Percentiles rank a stretch among this genome's conserved stretches.
phyloP scores from a whole-genome alignment of 1,140 invertebrate genomes.

The Psix sp. region DNA sequence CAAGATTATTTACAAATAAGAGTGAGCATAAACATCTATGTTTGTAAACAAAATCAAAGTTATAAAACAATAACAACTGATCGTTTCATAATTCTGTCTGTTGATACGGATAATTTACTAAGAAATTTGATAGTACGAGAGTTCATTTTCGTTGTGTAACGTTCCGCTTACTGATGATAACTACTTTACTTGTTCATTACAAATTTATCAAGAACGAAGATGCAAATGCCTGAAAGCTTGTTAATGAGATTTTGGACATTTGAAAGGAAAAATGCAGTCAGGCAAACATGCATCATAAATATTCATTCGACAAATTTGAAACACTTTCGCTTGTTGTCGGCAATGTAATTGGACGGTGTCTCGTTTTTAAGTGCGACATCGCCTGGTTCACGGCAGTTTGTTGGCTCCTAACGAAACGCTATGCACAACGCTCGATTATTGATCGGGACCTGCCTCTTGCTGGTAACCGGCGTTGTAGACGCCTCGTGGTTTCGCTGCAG shows the following conservation, averaged over 20 bases:
- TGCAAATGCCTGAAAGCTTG: constrained; percentile 15
- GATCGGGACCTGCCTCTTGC: constrained; percentile 61
- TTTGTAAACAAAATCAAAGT: no score
- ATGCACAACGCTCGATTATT: constrained; percentile 65
- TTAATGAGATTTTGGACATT: constrained; percentile 15
- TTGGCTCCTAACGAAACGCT: constrained; percentile 60
- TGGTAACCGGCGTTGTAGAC: constrained; percentile 44
- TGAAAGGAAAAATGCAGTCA: constrained; percentile 23
- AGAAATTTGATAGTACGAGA: no score
- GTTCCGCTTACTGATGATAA: no score
- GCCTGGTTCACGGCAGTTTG: constrained; percentile 56
- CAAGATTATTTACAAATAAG: no score
- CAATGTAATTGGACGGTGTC: constrained; percentile 46
- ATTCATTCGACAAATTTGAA: constrained; percentile 47
- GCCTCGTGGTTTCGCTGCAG: constrained; percentile 52
- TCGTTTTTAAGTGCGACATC: constrained; percentile 57
- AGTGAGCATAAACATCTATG: no score
- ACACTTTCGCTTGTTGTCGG: constrained; percentile 21
- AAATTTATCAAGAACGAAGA: constrained; percentile 3
- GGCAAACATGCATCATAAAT: constrained; percentile 32
- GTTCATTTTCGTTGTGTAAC: no score
- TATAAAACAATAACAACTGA: no score
- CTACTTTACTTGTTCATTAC: constrained; percentile 7
- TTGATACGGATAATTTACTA: no score
- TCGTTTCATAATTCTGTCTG: no score